Percentiles rank a stretch among this genome's conserved stretches.
Conservation (phyloP, 2,888 invertebrate genomes). For the Pinctada fucata region DNA sequence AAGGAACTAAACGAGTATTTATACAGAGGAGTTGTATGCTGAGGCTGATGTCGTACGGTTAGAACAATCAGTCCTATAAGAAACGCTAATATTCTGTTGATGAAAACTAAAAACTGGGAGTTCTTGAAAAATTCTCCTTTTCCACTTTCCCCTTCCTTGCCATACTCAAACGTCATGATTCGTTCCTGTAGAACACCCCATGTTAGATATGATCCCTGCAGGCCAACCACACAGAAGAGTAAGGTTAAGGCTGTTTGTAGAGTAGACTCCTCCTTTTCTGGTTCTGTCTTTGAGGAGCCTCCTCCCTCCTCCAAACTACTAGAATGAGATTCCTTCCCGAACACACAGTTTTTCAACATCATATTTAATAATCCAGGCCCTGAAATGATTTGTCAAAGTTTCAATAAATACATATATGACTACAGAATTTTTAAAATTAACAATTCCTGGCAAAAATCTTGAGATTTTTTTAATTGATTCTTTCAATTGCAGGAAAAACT, state of each 20-base stretch:
- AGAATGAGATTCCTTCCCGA: constrained; percentile 64
- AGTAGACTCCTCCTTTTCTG: constrained; percentile 38
- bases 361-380: constrained; percentile 66
- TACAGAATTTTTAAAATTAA: too few relatives aligned
- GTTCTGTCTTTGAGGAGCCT: constrained; percentile 8
- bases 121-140: constrained; percentile 86
- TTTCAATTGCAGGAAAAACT: too few relatives aligned
- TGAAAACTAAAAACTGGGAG: constrained; percentile 97
- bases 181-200: constrained; percentile 99
- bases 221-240: constrained; percentile 89
- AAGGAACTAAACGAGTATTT: constrained; percentile 97
- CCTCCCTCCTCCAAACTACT: constrained; percentile 23
- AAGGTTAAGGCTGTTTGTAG: constrained; percentile 77
- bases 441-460: too few relatives aligned
- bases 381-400: constrained; percentile 39
- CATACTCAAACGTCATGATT: constrained; percentile 88
- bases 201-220: constrained; percentile 93
- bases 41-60: constrained; percentile 63
- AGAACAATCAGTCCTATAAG: constrained; percentile 65
- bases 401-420: background rate
- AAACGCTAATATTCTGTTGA: constrained; percentile 91
- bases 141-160: constrained; percentile 53
- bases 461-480: too few relatives aligned
- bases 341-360: constrained; percentile 68
- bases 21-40: constrained; percentile 90